Base-by-base conservation (phyloP, 2,113 vertebrate species). In the Alosa alosa region DNA sequence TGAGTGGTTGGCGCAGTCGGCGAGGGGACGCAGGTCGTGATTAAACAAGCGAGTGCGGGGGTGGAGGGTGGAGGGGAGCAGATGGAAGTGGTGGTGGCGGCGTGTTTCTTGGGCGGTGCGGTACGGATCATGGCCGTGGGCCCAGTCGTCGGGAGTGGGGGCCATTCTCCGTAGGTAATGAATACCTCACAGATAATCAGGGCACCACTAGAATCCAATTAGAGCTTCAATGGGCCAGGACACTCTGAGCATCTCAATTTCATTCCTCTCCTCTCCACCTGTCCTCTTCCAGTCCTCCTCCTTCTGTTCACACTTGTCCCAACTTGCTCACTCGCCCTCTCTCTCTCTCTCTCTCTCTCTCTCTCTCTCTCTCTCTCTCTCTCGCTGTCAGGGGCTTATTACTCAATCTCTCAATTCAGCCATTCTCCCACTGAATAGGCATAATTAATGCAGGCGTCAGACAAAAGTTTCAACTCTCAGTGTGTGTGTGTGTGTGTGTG, bases 231-330 rank as follows among this genome's bases (percentile, higher is more conserved):
- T 83, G 72, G 46, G 11, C 15, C 82, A 50, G 47, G 82, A 83
- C 84, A 84, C 31, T 45, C 36, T 85, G 81, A 46, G 85, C 60
- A 88, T 86, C 85, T 72, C 49, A 88, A 78, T 85, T 82, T 55
- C 83, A 8, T 3, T 49, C 47, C 25, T 83, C n/a, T 60, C 44
- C 39, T 47, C 46, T 83, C 41, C 84, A 20, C 41, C 17, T 46
- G 50, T 39, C 44, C 64, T 36, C 25, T 31, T 72, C 64, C 25
- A 13, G 25, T 31, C n/a, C 25, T 11, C 64, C 25, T 36, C 25
- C 64, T 72, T 10, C 64, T 72, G 7, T 36, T 57, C 39, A 31
- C 82, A 39, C 82, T 83, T 39, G 75, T 85, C 17, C 20, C 31
- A 39, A 22, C 72, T 50, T 49, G 25, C n/a, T 18, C 45, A 31